Evolutionary conservation across 2,797 vertebrate species (phyloP).

Genomic region (Chelmon rostratus): DNA sequence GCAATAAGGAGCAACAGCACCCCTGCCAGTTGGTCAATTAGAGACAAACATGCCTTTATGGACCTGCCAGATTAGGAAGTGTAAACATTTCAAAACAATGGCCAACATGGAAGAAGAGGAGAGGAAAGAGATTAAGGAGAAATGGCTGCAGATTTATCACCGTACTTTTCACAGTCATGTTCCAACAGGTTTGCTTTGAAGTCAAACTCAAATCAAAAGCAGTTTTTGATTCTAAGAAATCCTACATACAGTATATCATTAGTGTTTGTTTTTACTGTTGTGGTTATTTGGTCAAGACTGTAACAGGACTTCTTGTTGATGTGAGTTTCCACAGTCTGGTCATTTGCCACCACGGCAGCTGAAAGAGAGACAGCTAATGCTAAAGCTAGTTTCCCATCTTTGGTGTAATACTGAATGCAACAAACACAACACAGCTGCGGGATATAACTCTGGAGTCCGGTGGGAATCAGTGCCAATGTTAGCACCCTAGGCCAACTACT

Average conservation of each 20-base stretch:
- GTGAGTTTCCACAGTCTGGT: neutral
- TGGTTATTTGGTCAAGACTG: neutral
- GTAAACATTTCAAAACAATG: slow-evolving; percentile 64
- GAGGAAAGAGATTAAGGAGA: slow-evolving; percentile 11
- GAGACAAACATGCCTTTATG: slow-evolving; percentile 73
- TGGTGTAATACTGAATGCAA: neutral
- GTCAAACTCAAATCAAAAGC: neutral
- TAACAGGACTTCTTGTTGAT: neutral
- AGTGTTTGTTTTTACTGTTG: neutral
- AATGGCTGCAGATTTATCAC: neutral
- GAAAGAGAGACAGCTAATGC: neutral
- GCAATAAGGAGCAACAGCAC: slow-evolving; percentile 76
- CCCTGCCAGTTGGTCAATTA: slow-evolving; percentile 79
- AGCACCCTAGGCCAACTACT: neutral
- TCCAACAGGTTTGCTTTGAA: slow-evolving; percentile 8
- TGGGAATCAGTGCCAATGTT: neutral
- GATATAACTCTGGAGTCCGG: neutral
- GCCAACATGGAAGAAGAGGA: slow-evolving; percentile 15
- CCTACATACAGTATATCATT: neutral
- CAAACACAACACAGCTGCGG: neutral
- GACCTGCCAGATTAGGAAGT: slow-evolving; percentile 59
- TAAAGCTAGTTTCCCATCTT: neutral
- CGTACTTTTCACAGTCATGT: neutral
- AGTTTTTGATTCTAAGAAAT: neutral
- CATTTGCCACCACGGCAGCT: neutral